phyloP scores from a whole-genome alignment of 2,888 invertebrate genomes.

The Pandemis heparana region DNA sequence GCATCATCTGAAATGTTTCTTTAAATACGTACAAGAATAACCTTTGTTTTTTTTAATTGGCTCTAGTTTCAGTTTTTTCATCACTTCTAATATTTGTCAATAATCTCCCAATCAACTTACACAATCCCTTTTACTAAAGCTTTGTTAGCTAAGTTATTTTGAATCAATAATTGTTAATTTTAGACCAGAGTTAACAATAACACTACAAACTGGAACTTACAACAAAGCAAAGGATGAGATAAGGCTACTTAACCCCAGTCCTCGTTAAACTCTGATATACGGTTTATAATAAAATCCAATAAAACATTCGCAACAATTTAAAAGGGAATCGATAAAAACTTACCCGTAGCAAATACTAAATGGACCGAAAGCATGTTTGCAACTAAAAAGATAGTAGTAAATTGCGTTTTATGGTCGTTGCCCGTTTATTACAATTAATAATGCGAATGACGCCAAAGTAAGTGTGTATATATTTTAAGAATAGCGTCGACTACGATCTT shows the following conservation, averaged over 20 bases:
- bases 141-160: not conserved
- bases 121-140: not conserved
- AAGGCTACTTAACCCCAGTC: conserved; percentile 76
- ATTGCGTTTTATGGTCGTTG: conserved; percentile 72
- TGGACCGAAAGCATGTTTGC: conserved; percentile 61
- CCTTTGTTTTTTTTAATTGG: no score
- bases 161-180: conserved; percentile 4
- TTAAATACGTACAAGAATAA: no score
- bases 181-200: conserved; percentile 36
- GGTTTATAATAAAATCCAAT: conserved; percentile 81
- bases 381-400: conserved; percentile 73
- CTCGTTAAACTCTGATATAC: conserved; percentile 84
- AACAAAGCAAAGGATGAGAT: conserved; percentile 76
- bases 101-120: not conserved
- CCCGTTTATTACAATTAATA: conserved; percentile 53
- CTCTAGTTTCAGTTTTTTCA: not conserved
- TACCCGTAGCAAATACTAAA: conserved; percentile 70
- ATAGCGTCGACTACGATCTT: not conserved
- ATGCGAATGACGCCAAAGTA: conserved; percentile 32
- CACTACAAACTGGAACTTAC: conserved; percentile 61
- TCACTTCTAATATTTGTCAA: not conserved
- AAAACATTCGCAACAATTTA: conserved; percentile 84
- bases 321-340: conserved; percentile 79
- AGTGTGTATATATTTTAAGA: conserved; percentile 11
- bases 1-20: no score